Evolutionary conservation across 2,888 invertebrate species (phyloP), one percentile per base, ranked within the genome.

Genomic region (Epistrophe eligans): DNA sequence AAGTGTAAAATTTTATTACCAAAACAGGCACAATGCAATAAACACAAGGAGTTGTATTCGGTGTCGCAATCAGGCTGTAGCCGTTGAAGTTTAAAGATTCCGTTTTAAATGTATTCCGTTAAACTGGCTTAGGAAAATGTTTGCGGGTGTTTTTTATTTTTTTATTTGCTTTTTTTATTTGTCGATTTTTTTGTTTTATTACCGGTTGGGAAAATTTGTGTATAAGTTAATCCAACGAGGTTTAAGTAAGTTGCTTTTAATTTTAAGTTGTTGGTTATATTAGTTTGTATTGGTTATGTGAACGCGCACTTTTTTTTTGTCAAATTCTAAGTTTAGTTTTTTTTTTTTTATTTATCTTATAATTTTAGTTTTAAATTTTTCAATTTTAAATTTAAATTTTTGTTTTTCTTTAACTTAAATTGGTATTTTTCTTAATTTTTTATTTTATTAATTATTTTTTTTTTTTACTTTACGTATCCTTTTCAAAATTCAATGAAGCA

Each of bases 11-110:
- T 19, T 85, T 76, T 83, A 76, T 92, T 89, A 92, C 92, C 92
- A 92, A 91, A 90, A 92, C 92, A 88, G 92, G 92, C 90, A 92
- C 91, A 70, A 92, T 92, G 90, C 92, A 92, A 89, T 92, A 92
- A 89, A 92, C 92, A 89, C 92, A 92, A 88, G 92, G 92, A 91
- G 87, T 76, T 74, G 83, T 79, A 87, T 76, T 87, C 76, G 79
- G 82, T 77, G 87, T 87, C 79, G 87, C 87, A 87, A 87, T 87
- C 87, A 87, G 87, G 79, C 87, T 87, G 87, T 87, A 87, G 87
- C 87, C 87, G 87, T 87, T 87, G 83, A 87, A 83, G 79, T 87
- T 87, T 76, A 87, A 76, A 87, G 87, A 87, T 87, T 87, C 87
- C 87, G 87, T 87, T 87, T 77, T 87, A 87, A 87, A 79, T 64